phyloP scores from a whole-genome alignment of 53 echinoderm and acorn worm species.

The Echinarachnius parma region DNA sequence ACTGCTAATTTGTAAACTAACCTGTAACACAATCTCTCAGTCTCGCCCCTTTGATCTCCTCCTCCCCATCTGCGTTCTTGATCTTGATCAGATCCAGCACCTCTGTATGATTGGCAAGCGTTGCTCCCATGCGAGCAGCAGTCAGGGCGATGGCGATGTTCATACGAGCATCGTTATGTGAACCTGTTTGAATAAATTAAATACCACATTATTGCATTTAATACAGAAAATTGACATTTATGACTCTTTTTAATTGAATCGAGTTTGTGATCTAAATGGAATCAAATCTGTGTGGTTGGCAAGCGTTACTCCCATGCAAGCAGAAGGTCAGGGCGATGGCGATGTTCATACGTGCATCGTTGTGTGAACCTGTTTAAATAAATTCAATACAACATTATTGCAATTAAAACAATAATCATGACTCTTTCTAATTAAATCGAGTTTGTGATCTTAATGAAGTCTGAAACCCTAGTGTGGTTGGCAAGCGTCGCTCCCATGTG shows the following conservation, averaged over 20 bases:
- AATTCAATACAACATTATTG: no score
- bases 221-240: no score
- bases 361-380: slow-evolving; percentile 94
- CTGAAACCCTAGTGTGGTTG: slow-evolving; percentile 88
- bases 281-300: slow-evolving; percentile 94
- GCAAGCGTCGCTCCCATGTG: slow-evolving; percentile 89
- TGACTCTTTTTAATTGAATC: no score
- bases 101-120: slow-evolving; percentile 89
- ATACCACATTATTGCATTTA: no score
- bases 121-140: slow-evolving; percentile 91
- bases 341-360: slow-evolving; percentile 98
- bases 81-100: slow-evolving; percentile 83
- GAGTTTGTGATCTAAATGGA: no score
- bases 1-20: no score
- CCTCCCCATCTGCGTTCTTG: slow-evolving; percentile 71
- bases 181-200: no score
- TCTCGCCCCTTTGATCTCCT: slow-evolving; percentile 74
- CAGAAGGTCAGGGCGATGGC: slow-evolving; percentile 89
- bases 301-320: slow-evolving; percentile 86
- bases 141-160: slow-evolving; percentile 92
- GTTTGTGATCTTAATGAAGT: slow-evolving; percentile 81
- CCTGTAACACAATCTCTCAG: slow-evolving; percentile 79
- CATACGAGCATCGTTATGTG: slow-evolving; percentile 98
- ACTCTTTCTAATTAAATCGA: no score
- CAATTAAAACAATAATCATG: no score